Evolutionary conservation across 2,113 vertebrate genomes (phyloP).

Genomic region (Oceanodroma tethys): DNA sequence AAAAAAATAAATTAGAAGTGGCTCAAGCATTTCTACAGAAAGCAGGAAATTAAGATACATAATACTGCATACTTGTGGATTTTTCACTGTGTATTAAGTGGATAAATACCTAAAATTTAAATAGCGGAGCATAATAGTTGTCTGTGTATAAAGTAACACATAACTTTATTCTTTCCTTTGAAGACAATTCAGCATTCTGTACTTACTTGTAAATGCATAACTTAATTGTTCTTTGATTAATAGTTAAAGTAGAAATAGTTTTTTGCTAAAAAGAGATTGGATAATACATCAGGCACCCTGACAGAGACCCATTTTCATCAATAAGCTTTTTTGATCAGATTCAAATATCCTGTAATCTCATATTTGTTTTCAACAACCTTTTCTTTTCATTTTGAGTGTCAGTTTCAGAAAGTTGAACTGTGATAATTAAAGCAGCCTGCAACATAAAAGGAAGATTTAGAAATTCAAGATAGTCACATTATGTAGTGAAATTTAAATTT

Average conservation of each 20-base stretch:
- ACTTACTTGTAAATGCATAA: slow-evolving; percentile 4
- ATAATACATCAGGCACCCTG: neutral
- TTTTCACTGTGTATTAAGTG: neutral
- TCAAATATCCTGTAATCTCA: slow-evolving; percentile 15
- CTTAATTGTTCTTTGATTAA: slow-evolving; percentile 60
- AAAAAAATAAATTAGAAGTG: slow-evolving; percentile 58
- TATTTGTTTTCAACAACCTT: slow-evolving; percentile 33
- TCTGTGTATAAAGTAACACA: neutral
- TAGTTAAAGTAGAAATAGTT: slow-evolving; percentile 34
- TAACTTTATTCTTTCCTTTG: neutral
- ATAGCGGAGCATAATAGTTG: neutral
- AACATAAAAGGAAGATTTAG: neutral
- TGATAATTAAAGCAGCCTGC: slow-evolving; percentile 6
- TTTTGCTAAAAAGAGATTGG: neutral
- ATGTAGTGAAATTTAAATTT: slow-evolving; percentile 23
- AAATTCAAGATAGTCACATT: slow-evolving; percentile 5
- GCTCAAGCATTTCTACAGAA: slow-evolving; percentile 13
- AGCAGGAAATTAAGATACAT: neutral
- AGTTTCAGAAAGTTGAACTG: slow-evolving; percentile 31
- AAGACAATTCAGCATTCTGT: slow-evolving; percentile 29
- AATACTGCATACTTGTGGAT: neutral
- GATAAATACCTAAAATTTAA: neutral
- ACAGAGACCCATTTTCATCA: slow-evolving; percentile 30
- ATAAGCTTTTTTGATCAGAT: neutral
- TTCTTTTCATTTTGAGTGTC: slow-evolving; percentile 44